Base-by-base conservation (phyloP, 2,888 invertebrate species). In the Agonum fuliginosum region DNA sequence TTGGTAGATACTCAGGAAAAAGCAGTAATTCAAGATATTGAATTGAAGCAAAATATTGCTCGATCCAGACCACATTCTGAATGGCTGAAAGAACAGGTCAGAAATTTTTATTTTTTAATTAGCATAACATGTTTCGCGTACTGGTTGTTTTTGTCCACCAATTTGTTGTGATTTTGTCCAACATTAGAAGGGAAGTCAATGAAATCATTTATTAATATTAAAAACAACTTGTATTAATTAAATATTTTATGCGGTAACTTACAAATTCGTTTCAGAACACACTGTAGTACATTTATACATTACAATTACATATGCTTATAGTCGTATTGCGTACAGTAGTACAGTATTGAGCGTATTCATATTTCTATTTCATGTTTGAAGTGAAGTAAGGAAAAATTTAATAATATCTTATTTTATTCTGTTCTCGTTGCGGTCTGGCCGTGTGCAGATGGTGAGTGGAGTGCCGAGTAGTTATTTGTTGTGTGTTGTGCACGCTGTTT, bases 1-100 rank as follows among this genome's bases (percentile, higher is more conserved):
- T 88, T 99, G 81, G 98, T 99, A 69, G 99, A 99, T 87, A 99
- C 99, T 0, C 89, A 93, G 82, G 95, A 96, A 83, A 93, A 96
- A 86, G 91, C 91, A 80, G 94, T 99, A 81, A 97, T 97, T 81
- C 94, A 95, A 83, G 99, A 99, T 85, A 94, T 98, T 73, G 96
- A 97, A 83, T 89, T 99, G 72, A 99, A 99, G 88, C 85, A 93
- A 82, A 86, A 94, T 58, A 97, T 99, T 80, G 95, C 98, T 2
- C 90, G 90, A 81, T 94, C 95, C 80, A 91, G 99, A 73, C 98
- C 98, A 2, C 96, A 98, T 85, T 93, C 94, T 2, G 89, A 93
- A 78, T 99, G 98, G 98, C 91, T 99, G 22, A 91, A 91, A 84
- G 94, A 97, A 87, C 93, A 96, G 94, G 95, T 97, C 87, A 85